phyloP scores from a whole-genome alignment of 2,888 invertebrate genomes.

The Drosophila multiciliata region DNA sequence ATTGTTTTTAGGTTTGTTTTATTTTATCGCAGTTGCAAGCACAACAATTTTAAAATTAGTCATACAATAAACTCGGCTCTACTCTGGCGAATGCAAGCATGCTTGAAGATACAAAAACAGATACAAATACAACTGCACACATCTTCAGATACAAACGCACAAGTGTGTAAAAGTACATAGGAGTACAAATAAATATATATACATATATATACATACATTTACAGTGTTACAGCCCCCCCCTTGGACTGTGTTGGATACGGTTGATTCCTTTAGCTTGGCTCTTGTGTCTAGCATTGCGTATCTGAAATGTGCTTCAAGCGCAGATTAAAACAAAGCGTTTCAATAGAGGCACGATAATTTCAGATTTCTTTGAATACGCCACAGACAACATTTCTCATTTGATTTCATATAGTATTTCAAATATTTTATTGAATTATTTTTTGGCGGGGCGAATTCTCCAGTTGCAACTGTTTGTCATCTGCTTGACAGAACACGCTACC shows the following conservation, averaged over 20 bases:
- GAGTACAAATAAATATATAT: neutral
- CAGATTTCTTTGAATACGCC: neutral
- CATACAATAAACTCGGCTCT: slow-evolving; percentile 54
- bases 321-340: slow-evolving; percentile 23
- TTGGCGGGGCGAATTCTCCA: neutral
- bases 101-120: slow-evolving; percentile 67
- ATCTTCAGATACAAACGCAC: slow-evolving; percentile 27
- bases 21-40: slow-evolving; percentile 52
- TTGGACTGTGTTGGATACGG: slow-evolving; percentile 58
- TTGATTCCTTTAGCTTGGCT: slow-evolving; percentile 66
- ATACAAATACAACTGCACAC: slow-evolving; percentile 16
- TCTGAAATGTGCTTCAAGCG: slow-evolving; percentile 60
- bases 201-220: neutral
- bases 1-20: slow-evolving; percentile 63
- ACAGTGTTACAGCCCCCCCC: slow-evolving; percentile 8
- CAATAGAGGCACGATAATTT: slow-evolving; percentile 9
- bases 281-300: slow-evolving; percentile 76
- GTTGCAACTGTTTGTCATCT: neutral
- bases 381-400: neutral
- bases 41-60: slow-evolving; percentile 72
- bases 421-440: neutral
- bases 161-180: slow-evolving; percentile 20
- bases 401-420: neutral
- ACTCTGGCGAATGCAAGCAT: slow-evolving; percentile 59
- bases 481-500: neutral